Percentiles rank a stretch among this genome's conserved stretches.
Conservation (phyloP, 1,140 invertebrate species). For the Heliconius nattereri region DNA sequence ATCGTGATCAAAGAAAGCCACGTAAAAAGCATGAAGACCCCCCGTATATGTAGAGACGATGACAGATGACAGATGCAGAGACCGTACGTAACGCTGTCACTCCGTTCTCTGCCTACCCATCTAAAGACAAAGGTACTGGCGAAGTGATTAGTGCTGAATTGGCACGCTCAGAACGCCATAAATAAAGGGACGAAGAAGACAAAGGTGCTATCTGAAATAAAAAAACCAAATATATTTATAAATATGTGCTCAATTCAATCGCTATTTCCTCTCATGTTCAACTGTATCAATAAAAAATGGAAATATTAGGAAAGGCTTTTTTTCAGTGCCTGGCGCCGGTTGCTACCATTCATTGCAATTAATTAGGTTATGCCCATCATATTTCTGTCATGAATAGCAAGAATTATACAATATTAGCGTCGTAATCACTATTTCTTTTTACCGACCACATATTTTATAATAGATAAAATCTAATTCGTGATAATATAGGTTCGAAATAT, state of each 20-base stretch:
- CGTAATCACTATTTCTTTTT: constrained; percentile 10
- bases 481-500: neutral
- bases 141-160: no score
- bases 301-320: neutral
- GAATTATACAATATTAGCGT: neutral
- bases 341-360: constrained; percentile 1
- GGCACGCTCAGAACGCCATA: no score
- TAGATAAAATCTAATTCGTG: neutral
- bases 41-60: no score
- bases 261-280: neutral
- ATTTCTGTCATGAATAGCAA: constrained; percentile 7
- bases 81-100: no score
- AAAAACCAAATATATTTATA: neutral
- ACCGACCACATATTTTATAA: neutral
- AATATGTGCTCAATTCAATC: neutral
- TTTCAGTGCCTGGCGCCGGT: neutral
- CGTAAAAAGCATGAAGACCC: no score
- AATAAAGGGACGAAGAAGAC: no score
- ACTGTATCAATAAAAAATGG: neutral
- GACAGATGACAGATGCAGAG: no score
- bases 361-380: constrained; percentile 6
- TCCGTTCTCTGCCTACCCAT: neutral
- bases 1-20: no score
- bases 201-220: no score
- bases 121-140: no score